Evolutionary conservation across 2,888 invertebrate genomes (phyloP), one percentile per base, ranked within the genome.

Genomic region (Diaphora mendica): DNA sequence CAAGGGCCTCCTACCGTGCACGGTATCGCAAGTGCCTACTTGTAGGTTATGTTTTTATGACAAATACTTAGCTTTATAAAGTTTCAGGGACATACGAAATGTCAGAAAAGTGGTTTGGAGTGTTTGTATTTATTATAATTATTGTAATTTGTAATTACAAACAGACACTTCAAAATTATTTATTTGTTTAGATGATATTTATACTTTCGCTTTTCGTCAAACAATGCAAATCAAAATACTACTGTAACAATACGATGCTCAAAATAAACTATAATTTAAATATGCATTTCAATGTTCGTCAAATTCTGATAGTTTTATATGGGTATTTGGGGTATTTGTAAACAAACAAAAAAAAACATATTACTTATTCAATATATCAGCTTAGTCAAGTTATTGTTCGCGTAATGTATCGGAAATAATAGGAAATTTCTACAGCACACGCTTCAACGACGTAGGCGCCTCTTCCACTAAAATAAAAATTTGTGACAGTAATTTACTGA

Each of bases 361-460:
- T 79, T 77, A 79, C 71, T 73, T 72, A 70, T 75, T 82, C 51
- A 72, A 66, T 76, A 73, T 68, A 62, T 73, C 74, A 78, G 55
- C 44, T 74, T 74, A 73, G 72, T 65, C 80, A 72, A 71, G 66
- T 76, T 72, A 77, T 82, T 68, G 77, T 73, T 65, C 68, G 73
- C 72, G 74, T 80, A 82, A 82, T 82, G 82, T 78, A 69, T 69
- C 35, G 85, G 85, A 82, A 82, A 82, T 80, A 82, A 82, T 84
- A 77, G 77, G 74, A 65, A 73, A 69, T 73, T 68, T 55, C 65
- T 55, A 73, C 68, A 51, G 64, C n/a, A 55, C 30, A 35, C 72
- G 51, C 73, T 64, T 30, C 68, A 64, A 26, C 35, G 33, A 26
- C 1, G 30, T 42, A 48, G 7, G 48, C 0, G 23, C 23, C 7